Evolutionary conservation across 2,888 invertebrate species (phyloP), one percentile per base, ranked within the genome.

Genomic region (Ptychoptera contaminata): DNA sequence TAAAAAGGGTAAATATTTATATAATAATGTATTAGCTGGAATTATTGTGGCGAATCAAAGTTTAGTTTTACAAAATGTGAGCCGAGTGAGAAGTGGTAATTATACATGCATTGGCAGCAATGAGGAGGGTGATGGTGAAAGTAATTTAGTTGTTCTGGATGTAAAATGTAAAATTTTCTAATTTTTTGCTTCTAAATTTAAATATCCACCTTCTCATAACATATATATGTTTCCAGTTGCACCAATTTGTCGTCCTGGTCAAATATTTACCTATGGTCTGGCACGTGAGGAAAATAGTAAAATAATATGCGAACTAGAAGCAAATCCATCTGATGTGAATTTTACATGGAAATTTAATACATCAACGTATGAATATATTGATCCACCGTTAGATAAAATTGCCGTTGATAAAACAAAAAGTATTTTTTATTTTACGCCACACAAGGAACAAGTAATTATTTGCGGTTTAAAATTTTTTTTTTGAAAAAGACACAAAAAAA

Each of bases 31-130:
- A 7, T 76, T 77, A 8, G 74, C 76, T n/a, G 84, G 84, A 3
- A 76, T 83, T 40, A 79, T 85, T 47, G 76, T 85, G 50, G 82
- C 82, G 58, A 84, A 85, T 65, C 85, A 85, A 63, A 83, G 82
- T 53, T 67, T 86, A 47, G 84, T 85, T 1, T 70, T 86, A 39
- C 86, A 85, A 69, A 76, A 73, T 51, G 82, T 86, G 46, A 77
- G 78, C 32, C 67, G 84, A 38, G 70, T 71, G 45, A 74, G 79
- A 40, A 78, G 80, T 4, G 83, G 84, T 1, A 69, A 75, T 40
- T 86, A 86, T 65, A 78, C 79, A 44, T 86, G 85, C 58, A 76
- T 80, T 32, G 85, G 82, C 2, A 76, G 79, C 52, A 86, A 85
- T 63, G 73, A 74, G 54, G 76, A 85, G 54, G 85, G 86, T 11